Evolutionary conservation across 2,113 vertebrate genomes (phyloP).

Genomic region (Syngnathus floridae): DNA sequence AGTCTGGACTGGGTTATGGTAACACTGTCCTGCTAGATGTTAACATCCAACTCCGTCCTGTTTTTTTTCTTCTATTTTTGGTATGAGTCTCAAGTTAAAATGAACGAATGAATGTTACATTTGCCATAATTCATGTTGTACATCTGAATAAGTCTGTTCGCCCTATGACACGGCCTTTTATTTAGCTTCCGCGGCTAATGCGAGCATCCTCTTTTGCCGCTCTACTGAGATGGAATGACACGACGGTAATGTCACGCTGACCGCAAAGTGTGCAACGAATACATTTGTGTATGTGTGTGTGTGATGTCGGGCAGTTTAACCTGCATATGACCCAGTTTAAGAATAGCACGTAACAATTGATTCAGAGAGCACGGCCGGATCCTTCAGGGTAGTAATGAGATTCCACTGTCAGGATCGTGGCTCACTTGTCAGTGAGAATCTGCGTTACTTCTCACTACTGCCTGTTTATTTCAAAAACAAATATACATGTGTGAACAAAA

Average conservation of each 20-base stretch:
- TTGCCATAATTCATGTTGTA: constrained; percentile 17
- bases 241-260: constrained; percentile 33
- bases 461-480: not conserved
- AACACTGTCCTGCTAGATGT: too few relatives aligned
- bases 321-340: constrained; percentile 44
- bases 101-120: not conserved
- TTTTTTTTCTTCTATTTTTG: not conserved
- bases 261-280: constrained; percentile 17
- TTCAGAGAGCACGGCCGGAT: constrained; percentile 17
- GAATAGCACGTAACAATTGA: constrained; percentile 6
- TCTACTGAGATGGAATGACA: constrained; percentile 38
- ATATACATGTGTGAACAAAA: not conserved
- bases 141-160: constrained; percentile 31
- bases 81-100: not conserved
- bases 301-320: constrained; percentile 32
- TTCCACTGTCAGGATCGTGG: constrained; percentile 4
- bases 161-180: constrained; percentile 14
- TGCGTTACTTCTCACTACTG: not conserved
- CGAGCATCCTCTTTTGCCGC: constrained; percentile 34
- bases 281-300: not conserved
- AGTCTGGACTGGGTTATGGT: too few relatives aligned
- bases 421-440: constrained; percentile 3
- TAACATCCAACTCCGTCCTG: not conserved
- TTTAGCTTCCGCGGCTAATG: constrained; percentile 35
- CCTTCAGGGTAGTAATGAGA: constrained; percentile 18